Conservation (phyloP, 1,140 invertebrate genomes). For the Whitmania pigra region DNA sequence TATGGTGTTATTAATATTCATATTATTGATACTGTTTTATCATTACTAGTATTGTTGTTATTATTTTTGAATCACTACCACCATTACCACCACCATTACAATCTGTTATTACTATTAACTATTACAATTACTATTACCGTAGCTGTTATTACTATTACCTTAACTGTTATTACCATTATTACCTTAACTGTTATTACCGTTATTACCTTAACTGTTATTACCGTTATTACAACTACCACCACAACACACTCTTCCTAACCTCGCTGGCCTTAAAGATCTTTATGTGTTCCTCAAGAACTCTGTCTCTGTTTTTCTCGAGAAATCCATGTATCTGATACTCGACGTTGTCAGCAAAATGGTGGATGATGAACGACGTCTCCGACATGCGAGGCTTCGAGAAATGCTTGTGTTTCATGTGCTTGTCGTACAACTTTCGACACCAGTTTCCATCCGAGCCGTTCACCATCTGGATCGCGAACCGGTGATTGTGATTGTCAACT, state of each 20-base stretch:
- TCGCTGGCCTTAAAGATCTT: constrained; percentile 49
- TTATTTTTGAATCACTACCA: too few species aligned
- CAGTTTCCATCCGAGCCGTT: constrained; percentile 76
- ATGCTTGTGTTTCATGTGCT: constrained; percentile 68
- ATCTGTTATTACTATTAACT: too few species aligned
- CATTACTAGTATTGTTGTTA: neutral
- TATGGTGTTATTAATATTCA: too few species aligned
- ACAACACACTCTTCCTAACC: constrained; percentile 30
- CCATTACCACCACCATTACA: too few species aligned
- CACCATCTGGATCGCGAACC: constrained; percentile 60
- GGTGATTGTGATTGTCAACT: too few species aligned
- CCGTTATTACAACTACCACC: neutral
- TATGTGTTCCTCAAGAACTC: constrained; percentile 82
- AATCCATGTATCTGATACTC: constrained; percentile 81
- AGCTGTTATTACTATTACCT: neutral
- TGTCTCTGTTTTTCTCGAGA: constrained; percentile 92
- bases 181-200: neutral
- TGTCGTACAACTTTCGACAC: constrained; percentile 73
- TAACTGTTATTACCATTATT: neutral
- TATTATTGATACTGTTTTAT: neutral
- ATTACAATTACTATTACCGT: neutral
- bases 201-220: neutral
- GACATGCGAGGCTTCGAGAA: constrained; percentile 82
- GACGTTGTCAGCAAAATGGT: constrained; percentile 85
- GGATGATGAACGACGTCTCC: constrained; percentile 68